Percentiles rank a stretch among this genome's conserved stretches.
Evolutionary conservation across 2,797 vertebrate genomes (phyloP).

Genomic region (Hoplostethus atlanticus): DNA sequence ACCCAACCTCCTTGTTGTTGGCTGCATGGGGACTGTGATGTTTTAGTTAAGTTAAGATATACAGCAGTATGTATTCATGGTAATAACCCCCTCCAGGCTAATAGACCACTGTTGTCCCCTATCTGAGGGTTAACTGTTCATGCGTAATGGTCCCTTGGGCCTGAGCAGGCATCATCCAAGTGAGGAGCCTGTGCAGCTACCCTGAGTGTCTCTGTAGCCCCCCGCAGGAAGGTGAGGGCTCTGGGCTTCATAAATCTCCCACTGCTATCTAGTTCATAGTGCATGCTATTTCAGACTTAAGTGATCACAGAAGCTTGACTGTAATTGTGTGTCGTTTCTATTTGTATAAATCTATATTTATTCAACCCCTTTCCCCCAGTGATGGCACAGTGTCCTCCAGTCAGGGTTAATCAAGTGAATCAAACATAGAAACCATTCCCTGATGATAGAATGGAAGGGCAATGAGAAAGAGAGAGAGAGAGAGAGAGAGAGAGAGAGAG

Average conservation of each 20-base stretch:
- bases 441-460: conserved; percentile 8
- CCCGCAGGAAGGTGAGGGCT: conserved; percentile 61
- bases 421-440: conserved; percentile 23
- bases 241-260: conserved; percentile 61
- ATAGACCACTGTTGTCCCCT: conserved; percentile 1
- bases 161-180: conserved; percentile 8
- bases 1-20: neutral
- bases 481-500: conserved; percentile 6
- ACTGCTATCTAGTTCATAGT: conserved; percentile 15
- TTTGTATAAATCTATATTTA: conserved; percentile 62
- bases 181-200: neutral
- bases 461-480: neutral
- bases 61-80: neutral
- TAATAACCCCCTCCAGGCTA: conserved; percentile 1
- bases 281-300: conserved; percentile 61
- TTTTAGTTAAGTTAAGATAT: conserved; percentile 3
- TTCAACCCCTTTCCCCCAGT: conserved; percentile 27
- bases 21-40: neutral
- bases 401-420: conserved; percentile 65
- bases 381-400: conserved; percentile 52
- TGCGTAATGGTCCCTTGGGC: conserved; percentile 10
- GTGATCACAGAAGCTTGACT: conserved; percentile 46
- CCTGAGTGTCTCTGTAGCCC: conserved; percentile 23
- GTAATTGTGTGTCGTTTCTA: conserved; percentile 51
- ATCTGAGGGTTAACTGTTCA: conserved; percentile 10